A percentile compares a stretch with the other conserved stretches of the same genome.
These are phyloP conservation scores for Danionella cerebrum DNA, from an alignment of 2,113 vertebrate species.

Conservation along the genomic window DNA sequence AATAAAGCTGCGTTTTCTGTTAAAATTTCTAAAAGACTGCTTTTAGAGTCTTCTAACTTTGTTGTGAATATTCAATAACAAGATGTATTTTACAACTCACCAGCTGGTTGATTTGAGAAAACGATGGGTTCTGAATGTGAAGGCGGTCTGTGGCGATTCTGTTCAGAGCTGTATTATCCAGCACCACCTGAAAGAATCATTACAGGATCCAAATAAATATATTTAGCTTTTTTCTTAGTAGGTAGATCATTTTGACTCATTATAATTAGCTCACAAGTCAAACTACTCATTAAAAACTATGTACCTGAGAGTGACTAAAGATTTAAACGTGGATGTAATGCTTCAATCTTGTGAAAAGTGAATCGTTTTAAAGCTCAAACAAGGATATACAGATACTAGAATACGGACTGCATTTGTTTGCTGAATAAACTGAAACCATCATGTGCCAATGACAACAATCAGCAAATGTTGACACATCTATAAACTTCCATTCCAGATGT, in stretches of 20 bases:
- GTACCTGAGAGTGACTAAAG: too few relatives aligned
- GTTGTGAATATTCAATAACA: too few relatives aligned
- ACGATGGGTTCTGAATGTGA: slow-evolving; percentile 93
- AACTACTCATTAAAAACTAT: too few relatives aligned
- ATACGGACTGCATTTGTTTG: background rate
- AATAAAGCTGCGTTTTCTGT: too few relatives aligned
- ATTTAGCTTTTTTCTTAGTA: too few relatives aligned
- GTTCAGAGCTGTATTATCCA: slow-evolving; percentile 94
- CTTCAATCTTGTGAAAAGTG: background rate
- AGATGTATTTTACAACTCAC: slow-evolving; percentile 59
- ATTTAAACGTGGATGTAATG: background rate
- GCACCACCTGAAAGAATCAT: slow-evolving; percentile 74
- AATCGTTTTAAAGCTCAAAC: background rate
- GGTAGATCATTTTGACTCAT: too few relatives aligned
- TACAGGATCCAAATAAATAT: background rate
- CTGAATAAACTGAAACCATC: background rate
- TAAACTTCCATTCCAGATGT: background rate
- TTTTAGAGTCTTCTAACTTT: too few relatives aligned
- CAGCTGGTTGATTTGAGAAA: slow-evolving; percentile 98
- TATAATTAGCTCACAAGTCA: too few relatives aligned
- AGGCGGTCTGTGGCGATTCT: slow-evolving; percentile 91
- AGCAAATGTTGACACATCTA: background rate
- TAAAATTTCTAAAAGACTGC: too few relatives aligned
- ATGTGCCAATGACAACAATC: background rate
- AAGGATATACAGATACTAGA: background rate